Evolutionary conservation across 2,113 vertebrate species (phyloP).

Genomic region (Chloropsis hardwickii): DNA sequence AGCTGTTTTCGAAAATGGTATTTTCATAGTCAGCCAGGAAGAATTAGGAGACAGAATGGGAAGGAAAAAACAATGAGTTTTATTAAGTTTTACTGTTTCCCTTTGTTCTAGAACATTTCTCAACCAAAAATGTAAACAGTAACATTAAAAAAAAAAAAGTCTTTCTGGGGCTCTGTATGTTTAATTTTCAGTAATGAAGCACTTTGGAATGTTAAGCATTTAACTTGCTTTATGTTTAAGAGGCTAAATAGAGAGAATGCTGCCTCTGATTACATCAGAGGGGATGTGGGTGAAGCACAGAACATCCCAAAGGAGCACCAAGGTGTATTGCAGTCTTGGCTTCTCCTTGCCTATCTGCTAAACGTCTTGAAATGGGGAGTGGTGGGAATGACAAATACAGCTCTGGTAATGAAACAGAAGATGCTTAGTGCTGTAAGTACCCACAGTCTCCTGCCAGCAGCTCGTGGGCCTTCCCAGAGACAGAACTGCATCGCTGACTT

Average conservation of each 20-base stretch:
- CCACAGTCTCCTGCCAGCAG: background rate
- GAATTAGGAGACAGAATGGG: background rate
- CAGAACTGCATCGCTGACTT: rapidly evolving
- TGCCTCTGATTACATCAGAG: background rate
- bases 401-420: background rate
- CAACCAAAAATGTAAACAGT: background rate
- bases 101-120: background rate
- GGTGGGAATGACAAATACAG: background rate
- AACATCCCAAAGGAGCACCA: background rate
- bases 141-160: background rate
- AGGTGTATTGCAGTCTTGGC: background rate
- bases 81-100: background rate
- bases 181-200: background rate
- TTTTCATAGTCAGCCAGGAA: background rate
- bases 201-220: background rate
- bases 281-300: background rate
- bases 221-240: background rate
- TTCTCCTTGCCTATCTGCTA: background rate
- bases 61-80: background rate
- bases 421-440: background rate
- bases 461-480: background rate
- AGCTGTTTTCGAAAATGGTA: background rate
- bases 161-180: background rate
- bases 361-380: background rate
- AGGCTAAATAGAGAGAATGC: background rate